A percentile compares a stretch with the other conserved stretches of the same genome.
These are phyloP conservation scores for Druon quercuslanigerum DNA, from an alignment of 1,140 invertebrate genomes.

Conservation along the genomic window DNA sequence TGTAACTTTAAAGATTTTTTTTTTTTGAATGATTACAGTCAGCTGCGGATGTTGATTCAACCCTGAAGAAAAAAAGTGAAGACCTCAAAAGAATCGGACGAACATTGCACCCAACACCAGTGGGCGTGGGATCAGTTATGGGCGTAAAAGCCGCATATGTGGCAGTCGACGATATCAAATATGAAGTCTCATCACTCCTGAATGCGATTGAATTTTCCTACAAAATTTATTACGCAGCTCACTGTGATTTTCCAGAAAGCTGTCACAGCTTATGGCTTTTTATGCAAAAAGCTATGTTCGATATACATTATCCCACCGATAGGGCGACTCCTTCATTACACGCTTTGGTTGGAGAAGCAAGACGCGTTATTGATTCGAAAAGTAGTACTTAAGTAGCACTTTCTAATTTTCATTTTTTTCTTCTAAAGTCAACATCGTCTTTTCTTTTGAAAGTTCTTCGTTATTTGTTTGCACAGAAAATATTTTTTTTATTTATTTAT, in stretches of 20 bases:
- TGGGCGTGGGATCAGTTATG: slow-evolving; percentile 4
- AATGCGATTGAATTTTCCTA: slow-evolving; percentile 1
- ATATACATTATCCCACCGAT: neutral
- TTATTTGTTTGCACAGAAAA: no score
- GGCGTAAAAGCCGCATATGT: neutral
- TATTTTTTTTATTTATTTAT: no score
- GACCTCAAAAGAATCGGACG: neutral
- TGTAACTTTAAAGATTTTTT: neutral
- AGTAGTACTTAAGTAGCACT: neutral
- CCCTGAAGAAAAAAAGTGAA: neutral
- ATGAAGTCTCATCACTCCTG: neutral
- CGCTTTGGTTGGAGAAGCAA: slow-evolving; percentile 12
- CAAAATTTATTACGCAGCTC: slow-evolving; percentile 9
- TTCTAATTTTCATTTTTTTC: neutral
- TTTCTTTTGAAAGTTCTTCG: no score
- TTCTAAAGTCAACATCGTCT: neutral
- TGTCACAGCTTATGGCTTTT: slow-evolving; percentile 14
- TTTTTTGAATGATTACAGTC: neutral
- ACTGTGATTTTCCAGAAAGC: slow-evolving; percentile 24
- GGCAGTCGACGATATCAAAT: neutral
- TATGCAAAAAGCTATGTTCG: slow-evolving; percentile 21
- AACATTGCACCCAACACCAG: slow-evolving; percentile 15
- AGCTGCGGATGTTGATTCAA: neutral
- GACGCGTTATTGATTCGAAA: neutral
- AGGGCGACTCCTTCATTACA: neutral